Conservation (phyloP, 1,140 invertebrate genomes). For the Pemphigus obesinymphae region DNA sequence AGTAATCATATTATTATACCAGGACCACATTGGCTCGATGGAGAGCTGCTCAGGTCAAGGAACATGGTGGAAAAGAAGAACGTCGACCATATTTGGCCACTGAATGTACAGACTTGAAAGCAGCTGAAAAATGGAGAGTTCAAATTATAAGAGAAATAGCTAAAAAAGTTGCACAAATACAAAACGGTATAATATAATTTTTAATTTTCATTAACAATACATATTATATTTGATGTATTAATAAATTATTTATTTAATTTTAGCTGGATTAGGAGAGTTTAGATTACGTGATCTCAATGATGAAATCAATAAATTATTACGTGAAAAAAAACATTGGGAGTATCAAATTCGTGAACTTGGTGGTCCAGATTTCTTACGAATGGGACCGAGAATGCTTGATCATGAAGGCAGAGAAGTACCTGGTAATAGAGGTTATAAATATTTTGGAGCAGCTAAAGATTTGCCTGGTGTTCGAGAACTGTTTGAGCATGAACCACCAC, state of each 20-base stretch:
- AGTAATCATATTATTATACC: conserved; percentile 46
- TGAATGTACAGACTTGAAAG: conserved; percentile 82
- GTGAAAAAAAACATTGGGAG: conserved; percentile 97
- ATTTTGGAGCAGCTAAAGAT: conserved; percentile 98
- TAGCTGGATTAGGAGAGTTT: conserved; percentile 96
- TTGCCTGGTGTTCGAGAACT: conserved; percentile 94
- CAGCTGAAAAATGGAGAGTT: conserved; percentile 91
- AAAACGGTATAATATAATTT: conserved; percentile 71
- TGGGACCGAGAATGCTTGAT: conserved; percentile 91
- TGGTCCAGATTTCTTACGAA: conserved; percentile 88
- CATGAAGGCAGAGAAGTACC: conserved; percentile 95
- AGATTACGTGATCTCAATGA: conserved; percentile 96
- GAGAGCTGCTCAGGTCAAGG: conserved; percentile 81
- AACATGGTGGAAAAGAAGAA: conserved; percentile 69
- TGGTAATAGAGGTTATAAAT: conserved; percentile 97
- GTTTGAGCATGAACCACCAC: conserved; percentile 92
- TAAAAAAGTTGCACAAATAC: conserved; percentile 98
- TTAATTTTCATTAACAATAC: background rate
- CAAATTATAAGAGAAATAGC: conserved; percentile 96
- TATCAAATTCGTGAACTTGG: conserved; percentile 90
- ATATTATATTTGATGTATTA: background rate
- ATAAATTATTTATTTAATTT: background rate
- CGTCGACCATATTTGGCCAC: conserved; percentile 87
- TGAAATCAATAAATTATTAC: conserved; percentile 96
- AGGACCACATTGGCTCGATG: conserved; percentile 94